Evolutionary conservation across 30 jellyfish, hydroid and myxozoan genomes (phyloP).

Genomic region (Cassiopea andromeda): DNA sequence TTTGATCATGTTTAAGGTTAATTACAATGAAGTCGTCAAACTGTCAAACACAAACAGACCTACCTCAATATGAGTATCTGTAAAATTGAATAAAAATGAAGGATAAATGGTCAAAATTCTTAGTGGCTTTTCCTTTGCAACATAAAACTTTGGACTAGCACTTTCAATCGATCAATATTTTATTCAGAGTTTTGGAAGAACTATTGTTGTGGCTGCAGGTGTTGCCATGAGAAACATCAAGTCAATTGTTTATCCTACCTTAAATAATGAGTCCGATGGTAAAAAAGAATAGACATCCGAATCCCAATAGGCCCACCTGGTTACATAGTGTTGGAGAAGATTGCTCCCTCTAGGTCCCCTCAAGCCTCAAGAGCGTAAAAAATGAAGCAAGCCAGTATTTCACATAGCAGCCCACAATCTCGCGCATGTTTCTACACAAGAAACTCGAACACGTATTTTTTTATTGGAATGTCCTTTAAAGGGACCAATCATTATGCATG

Average conservation of each 20-base stretch:
- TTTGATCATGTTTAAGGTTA: too few species aligned
- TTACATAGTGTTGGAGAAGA: too few species aligned
- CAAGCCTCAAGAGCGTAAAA: too few species aligned
- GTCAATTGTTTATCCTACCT: neutral
- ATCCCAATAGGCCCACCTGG: neutral
- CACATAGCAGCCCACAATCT: too few species aligned
- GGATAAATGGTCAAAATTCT: neutral
- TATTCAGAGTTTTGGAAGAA: neutral
- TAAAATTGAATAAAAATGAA: neutral
- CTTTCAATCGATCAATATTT: neutral
- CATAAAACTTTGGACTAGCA: neutral
- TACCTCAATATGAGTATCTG: neutral
- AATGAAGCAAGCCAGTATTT: too few species aligned
- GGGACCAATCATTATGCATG: too few species aligned
- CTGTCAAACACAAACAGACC: neutral
- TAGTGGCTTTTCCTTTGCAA: neutral
- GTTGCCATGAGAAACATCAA: neutral
- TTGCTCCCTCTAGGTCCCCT: too few species aligned
- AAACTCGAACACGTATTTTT: too few species aligned
- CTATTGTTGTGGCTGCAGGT: neutral
- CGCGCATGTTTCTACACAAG: too few species aligned
- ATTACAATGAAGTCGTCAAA: neutral
- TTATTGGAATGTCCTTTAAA: too few species aligned
- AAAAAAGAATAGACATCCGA: neutral
- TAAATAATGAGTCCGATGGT: neutral